Conservation (phyloP, 2,113 vertebrate genomes). For the Engystomops pustulosus region DNA sequence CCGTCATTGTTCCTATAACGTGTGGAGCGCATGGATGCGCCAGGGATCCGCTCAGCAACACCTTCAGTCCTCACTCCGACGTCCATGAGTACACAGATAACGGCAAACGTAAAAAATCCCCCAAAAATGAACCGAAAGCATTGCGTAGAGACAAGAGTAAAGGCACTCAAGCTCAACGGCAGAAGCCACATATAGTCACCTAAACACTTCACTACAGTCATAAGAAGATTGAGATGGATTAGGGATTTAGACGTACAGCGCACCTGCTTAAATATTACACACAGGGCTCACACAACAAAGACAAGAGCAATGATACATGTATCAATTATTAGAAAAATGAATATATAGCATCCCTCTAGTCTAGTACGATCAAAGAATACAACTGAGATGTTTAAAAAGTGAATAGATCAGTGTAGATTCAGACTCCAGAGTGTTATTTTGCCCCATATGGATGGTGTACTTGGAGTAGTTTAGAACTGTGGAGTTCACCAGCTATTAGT, state of each 20-base stretch:
- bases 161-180: neutral
- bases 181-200: neutral
- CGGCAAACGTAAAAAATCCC: conserved; percentile 36
- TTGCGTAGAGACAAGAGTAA: neutral
- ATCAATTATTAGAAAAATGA: no score
- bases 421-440: no score
- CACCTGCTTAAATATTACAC: conserved; percentile 21
- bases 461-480: no score
- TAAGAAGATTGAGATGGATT: conserved; percentile 55
- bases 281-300: neutral
- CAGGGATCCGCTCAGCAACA: no score
- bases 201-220: conserved; percentile 5
- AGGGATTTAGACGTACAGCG: conserved; percentile 33
- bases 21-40: conserved; percentile 13
- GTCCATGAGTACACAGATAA: neutral
- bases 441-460: no score
- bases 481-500: no score
- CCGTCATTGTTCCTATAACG: conserved; percentile 61
- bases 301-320: no score
- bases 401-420: no score
- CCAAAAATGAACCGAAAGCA: neutral
- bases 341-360: no score
- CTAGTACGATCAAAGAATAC: no score
- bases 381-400: no score
- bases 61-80: no score